Evolutionary conservation across 2,888 invertebrate species (phyloP).

Genomic region (Drosophila testacea): DNA sequence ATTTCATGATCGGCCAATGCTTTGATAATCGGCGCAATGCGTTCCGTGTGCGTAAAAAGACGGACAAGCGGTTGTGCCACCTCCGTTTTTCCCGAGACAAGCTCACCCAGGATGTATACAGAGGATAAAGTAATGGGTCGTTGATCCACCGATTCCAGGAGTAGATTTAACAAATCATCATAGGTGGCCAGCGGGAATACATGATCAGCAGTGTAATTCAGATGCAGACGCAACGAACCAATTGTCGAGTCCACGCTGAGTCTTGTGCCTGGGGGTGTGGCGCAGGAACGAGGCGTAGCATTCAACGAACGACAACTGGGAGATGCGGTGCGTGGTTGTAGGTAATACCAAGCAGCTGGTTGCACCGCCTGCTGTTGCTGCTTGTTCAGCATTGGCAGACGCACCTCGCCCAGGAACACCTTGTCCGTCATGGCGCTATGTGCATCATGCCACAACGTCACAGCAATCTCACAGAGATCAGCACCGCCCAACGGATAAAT

Average conservation of each 20-base stretch:
- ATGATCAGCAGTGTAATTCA: constrained; percentile 95
- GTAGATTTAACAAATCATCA: constrained; percentile 90
- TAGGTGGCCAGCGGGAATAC: constrained; percentile 94
- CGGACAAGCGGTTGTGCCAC: constrained; percentile 95
- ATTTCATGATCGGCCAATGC: constrained; percentile 95
- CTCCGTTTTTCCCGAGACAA: constrained; percentile 94
- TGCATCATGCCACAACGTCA: constrained; percentile 94
- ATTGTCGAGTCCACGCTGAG: constrained; percentile 88
- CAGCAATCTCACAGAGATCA: constrained; percentile 92
- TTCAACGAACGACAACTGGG: constrained; percentile 87
- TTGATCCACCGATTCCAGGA: constrained; percentile 87
- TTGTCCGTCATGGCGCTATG: constrained; percentile 89
- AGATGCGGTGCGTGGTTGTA: constrained; percentile 87
- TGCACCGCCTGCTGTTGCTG: constrained; percentile 87
- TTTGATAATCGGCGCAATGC: constrained; percentile 93
- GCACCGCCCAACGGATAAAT: constrained; percentile 87
- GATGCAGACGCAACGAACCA: constrained; percentile 93
- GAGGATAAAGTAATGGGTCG: constrained; percentile 91
- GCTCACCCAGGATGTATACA: constrained; percentile 92
- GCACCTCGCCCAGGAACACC: constrained; percentile 95
- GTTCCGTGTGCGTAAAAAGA: constrained; percentile 93
- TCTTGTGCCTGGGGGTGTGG: constrained; percentile 91
- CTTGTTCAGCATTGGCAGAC: constrained; percentile 90
- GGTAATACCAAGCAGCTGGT: constrained; percentile 91
- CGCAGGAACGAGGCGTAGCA: constrained; percentile 86